A percentile compares a stretch with the other conserved stretches of the same genome.
phyloP scores from a whole-genome alignment of 2,113 vertebrate species.

The Manacus vitellinus region DNA sequence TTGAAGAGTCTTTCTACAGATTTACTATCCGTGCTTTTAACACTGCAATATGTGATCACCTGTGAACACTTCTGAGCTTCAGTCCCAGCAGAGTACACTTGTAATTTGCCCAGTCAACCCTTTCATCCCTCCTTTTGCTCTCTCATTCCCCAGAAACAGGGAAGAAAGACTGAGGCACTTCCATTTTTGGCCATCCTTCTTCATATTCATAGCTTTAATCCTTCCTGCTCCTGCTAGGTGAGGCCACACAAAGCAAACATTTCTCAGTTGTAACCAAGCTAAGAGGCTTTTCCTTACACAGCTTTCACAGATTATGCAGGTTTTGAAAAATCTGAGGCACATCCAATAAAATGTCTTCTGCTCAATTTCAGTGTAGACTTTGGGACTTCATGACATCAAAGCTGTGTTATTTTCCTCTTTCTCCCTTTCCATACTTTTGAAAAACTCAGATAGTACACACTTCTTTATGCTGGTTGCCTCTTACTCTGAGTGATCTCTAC shows the following conservation, averaged over 20 bases:
- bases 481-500: neutral
- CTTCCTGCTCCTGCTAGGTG: neutral
- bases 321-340: neutral
- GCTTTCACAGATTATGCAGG: neutral
- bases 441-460: neutral
- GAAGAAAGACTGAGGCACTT: neutral
- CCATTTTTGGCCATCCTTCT: neutral
- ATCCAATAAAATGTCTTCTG: neutral
- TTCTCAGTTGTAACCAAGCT: neutral
- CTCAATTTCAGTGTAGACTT: neutral
- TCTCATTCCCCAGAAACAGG: neutral
- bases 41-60: neutral
- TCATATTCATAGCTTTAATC: constrained; percentile 13
- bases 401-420: neutral
- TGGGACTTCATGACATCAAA: neutral
- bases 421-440: neutral
- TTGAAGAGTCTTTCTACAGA: neutral
- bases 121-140: neutral
- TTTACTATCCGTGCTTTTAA: neutral
- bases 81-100: neutral
- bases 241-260: constrained; percentile 6
- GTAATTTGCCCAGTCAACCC: neutral
- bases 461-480: neutral
- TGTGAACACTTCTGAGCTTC: neutral
- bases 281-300: neutral